Conservation (phyloP, 2,113 vertebrate genomes). For the Piliocolobus tephrosceles region DNA sequence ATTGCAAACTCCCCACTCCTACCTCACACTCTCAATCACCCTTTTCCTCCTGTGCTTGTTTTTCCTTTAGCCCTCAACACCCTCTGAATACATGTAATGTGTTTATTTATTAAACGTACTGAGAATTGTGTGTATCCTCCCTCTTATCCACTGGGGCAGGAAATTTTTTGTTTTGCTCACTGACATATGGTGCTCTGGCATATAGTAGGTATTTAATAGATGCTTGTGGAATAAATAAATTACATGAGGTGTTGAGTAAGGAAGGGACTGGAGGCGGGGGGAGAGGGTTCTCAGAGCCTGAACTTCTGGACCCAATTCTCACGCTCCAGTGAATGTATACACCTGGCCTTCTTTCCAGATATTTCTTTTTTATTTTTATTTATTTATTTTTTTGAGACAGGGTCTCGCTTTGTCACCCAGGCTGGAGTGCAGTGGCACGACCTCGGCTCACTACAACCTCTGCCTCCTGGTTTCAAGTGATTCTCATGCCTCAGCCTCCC, state of each 20-base stretch:
- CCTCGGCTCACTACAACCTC: no score
- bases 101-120: not conserved
- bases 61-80: not conserved
- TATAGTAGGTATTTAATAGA: not conserved
- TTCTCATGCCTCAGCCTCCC: no score
- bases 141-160: not conserved
- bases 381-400: no score
- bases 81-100: not conserved
- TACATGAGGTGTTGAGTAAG: not conserved
- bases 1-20: not conserved
- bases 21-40: not conserved
- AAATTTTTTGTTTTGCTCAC: not conserved
- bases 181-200: not conserved
- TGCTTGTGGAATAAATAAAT: not conserved
- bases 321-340: not conserved
- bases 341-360: not conserved
- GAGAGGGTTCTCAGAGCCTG: not conserved
- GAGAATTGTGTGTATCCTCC: no score
- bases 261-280: rapidly evolving
- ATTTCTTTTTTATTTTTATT: not conserved
- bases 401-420: no score
- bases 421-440: no score
- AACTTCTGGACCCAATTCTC: not conserved
- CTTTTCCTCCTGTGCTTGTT: not conserved
- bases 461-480: no score